Conservation (phyloP, 2,113 vertebrate species). For the Emberiza fucata region DNA sequence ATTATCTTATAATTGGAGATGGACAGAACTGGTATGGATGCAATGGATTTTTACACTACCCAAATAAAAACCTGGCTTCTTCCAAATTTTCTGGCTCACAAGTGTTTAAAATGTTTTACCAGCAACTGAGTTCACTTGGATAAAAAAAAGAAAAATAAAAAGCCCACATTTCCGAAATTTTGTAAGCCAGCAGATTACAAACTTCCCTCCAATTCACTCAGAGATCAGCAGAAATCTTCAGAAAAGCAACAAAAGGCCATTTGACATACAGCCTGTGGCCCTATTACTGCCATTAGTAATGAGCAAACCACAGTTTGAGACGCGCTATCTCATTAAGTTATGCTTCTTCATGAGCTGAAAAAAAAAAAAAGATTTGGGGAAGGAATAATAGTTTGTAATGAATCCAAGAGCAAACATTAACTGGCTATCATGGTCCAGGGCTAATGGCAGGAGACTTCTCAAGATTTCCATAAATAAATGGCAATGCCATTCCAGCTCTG, state of each 20-base stretch:
- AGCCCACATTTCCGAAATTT: not conserved
- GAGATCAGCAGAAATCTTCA: not conserved
- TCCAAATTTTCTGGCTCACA: not conserved
- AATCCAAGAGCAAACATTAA: not conserved
- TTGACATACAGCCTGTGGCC: not conserved
- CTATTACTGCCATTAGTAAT: not conserved
- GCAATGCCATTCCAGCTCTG: not conserved
- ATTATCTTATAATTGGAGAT: not conserved
- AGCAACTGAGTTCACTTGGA: not conserved
- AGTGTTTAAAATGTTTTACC: not conserved
- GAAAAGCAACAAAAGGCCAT: not conserved
- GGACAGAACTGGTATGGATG: not conserved
- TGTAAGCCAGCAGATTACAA: not conserved
- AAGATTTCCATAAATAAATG: not conserved
- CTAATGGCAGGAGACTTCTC: not conserved
- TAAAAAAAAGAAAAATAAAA: not conserved
- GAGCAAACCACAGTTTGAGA: not conserved
- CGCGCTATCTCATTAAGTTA: not conserved
- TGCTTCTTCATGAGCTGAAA: not conserved
- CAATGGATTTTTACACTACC: not conserved
- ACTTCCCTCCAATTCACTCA: not conserved
- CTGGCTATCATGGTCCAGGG: not conserved
- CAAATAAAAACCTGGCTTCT: not conserved
- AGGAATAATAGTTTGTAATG: not conserved
- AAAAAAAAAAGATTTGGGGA: not conserved